These are phyloP conservation scores for Drosophila tani DNA, from an alignment of 1,140 invertebrate genomes.

Conservation along the genomic window DNA sequence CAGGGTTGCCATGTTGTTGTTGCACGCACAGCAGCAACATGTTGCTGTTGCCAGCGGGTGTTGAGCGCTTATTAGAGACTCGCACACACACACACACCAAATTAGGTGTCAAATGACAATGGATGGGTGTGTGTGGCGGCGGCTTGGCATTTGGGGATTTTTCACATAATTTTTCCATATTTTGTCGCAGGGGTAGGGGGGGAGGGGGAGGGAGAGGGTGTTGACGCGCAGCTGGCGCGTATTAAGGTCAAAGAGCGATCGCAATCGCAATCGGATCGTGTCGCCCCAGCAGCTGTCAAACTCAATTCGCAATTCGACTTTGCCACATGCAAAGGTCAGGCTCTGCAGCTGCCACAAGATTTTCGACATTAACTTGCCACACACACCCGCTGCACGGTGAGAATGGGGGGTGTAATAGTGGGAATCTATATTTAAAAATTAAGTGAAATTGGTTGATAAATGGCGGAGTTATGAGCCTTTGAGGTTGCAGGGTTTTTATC, in stretches of 20 bases:
- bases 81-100: slow-evolving; percentile 34
- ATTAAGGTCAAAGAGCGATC: slow-evolving; percentile 84
- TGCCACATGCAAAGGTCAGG: slow-evolving; percentile 78
- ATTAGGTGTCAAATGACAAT: slow-evolving; percentile 84
- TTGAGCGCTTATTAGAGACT: slow-evolving; percentile 78
- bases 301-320: slow-evolving; percentile 72
- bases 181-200: not conserved
- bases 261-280: slow-evolving; percentile 80
- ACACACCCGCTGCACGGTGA: slow-evolving; percentile 10
- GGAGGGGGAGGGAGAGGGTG: slow-evolving; percentile 28
- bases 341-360: slow-evolving; percentile 61
- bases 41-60: slow-evolving; percentile 79
- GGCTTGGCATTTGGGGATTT: slow-evolving; percentile 8
- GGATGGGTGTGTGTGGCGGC: slow-evolving; percentile 24
- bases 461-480: not conserved
- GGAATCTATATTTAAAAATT: not conserved
- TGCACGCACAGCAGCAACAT: slow-evolving; percentile 65
- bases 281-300: slow-evolving; percentile 82
- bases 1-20: slow-evolving; percentile 58
- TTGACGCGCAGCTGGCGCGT: slow-evolving; percentile 79
- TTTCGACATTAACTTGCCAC: slow-evolving; percentile 64
- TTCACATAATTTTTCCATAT: slow-evolving; percentile 17
- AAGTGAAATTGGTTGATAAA: not conserved
- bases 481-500: no score
- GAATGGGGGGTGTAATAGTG: rapidly evolving